Evolutionary conservation across 2,888 invertebrate species (phyloP).

Genomic region (Argyresthia goedartella): DNA sequence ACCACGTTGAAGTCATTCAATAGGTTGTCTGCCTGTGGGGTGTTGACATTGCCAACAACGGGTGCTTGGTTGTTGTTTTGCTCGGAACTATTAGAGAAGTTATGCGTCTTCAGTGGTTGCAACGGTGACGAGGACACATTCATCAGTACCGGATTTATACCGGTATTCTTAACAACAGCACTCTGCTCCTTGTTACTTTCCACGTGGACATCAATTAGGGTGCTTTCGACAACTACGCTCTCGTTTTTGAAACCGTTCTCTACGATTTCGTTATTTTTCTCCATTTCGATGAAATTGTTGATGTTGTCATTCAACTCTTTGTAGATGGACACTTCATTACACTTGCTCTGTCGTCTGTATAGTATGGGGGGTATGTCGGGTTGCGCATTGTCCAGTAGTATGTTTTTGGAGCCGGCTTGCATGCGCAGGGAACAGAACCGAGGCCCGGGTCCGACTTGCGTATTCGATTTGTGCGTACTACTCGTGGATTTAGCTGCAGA

Average conservation of each 20-base stretch:
- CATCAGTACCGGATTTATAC: conserved; percentile 50
- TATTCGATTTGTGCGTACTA: conserved; percentile 60
- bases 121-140: conserved; percentile 61
- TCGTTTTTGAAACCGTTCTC: conserved; percentile 20
- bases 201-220: conserved; percentile 57
- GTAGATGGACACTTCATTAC: conserved; percentile 54
- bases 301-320: conserved; percentile 54
- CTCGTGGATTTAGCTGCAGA: conserved; percentile 62
- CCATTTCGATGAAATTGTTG: conserved; percentile 47
- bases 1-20: conserved; percentile 39
- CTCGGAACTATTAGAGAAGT: conserved; percentile 52
- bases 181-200: conserved; percentile 52
- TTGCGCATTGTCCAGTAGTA: conserved; percentile 83
- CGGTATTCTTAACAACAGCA: conserved; percentile 29
- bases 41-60: conserved; percentile 42
- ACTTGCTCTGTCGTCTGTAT: conserved; percentile 74
- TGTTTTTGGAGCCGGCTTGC: conserved; percentile 84
- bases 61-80: conserved; percentile 51
- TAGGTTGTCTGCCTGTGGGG: conserved; percentile 47
- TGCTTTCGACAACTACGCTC: conserved; percentile 44
- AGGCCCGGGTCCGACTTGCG: conserved; percentile 73
- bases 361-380: conserved; percentile 79
- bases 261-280: conserved; percentile 33
- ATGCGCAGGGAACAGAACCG: conserved; percentile 82
- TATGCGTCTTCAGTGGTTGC: conserved; percentile 60